Evolutionary conservation across 2,113 vertebrate species (phyloP).

Genomic region (Ammodytes marinus): DNA sequence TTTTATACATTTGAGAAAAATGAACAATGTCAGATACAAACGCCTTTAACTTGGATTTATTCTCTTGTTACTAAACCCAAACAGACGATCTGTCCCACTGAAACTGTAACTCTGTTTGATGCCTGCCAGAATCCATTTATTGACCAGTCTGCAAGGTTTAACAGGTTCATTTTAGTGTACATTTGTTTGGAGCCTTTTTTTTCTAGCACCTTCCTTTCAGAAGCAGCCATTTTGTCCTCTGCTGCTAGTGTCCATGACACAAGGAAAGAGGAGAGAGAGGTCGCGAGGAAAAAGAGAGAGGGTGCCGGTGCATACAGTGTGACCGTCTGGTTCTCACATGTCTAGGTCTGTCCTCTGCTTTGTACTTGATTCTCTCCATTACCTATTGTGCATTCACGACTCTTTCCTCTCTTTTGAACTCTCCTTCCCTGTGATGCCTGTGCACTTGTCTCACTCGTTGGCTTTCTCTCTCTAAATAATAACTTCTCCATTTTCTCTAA

Average conservation of each 20-base stretch:
- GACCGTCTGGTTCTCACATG: conserved; percentile 21
- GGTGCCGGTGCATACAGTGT: neutral
- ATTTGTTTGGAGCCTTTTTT: neutral
- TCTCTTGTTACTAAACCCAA: neutral
- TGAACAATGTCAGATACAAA: neutral
- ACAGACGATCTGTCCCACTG: neutral
- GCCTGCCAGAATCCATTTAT: conserved; percentile 7
- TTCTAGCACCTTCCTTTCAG: neutral
- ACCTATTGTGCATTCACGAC: conserved; percentile 28
- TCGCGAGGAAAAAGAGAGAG: neutral
- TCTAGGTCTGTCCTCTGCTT: conserved; percentile 15
- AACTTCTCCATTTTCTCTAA: conserved; percentile 40
- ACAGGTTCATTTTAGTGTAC: neutral
- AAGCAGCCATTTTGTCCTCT: conserved; percentile 55
- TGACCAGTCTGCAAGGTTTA: neutral
- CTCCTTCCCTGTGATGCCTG: neutral
- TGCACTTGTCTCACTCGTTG: neutral
- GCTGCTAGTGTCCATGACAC: conserved; percentile 14
- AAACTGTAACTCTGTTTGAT: neutral
- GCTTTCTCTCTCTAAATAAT: neutral
- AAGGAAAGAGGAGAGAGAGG: conserved; percentile 35
- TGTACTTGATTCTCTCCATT: conserved; percentile 14
- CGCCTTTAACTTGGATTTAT: neutral
- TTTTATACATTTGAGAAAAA: neutral
- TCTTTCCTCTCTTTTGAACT: conserved; percentile 14